Conservation (phyloP, 2,113 vertebrate genomes). For the Corythornis vintsioides region DNA sequence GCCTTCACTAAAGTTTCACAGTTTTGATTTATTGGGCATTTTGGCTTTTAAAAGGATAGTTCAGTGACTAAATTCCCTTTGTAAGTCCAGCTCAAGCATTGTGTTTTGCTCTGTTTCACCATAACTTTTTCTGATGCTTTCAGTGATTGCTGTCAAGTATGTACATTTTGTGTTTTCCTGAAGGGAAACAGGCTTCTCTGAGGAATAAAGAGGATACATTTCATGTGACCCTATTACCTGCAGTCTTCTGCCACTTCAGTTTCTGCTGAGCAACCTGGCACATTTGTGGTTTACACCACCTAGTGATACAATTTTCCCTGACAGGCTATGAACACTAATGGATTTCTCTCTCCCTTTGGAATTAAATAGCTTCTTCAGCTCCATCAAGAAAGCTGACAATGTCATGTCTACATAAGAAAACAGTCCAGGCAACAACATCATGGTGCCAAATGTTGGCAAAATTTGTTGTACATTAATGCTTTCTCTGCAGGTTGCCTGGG, state of each 20-base stretch:
- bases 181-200: neutral
- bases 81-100: neutral
- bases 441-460: slow-evolving; percentile 24
- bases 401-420: slow-evolving; percentile 5
- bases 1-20: neutral
- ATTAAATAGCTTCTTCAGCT: slow-evolving; percentile 31
- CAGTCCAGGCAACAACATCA: neutral
- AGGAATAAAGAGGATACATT: neutral
- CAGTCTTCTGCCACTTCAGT: neutral
- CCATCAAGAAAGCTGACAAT: slow-evolving; percentile 35
- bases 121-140: neutral
- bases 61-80: neutral
- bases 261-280: slow-evolving; percentile 40
- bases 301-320: slow-evolving; percentile 38
- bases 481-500: neutral
- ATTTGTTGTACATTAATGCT: neutral
- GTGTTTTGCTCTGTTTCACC: neutral
- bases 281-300: slow-evolving; percentile 12
- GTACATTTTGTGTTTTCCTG: neutral
- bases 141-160: neutral
- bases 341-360: slow-evolving; percentile 48
- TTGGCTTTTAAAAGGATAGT: neutral
- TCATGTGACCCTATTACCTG: neutral
- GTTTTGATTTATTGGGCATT: neutral
- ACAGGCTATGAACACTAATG: neutral